These are phyloP conservation scores for Nomada ruficornis DNA, from an alignment of 2,888 invertebrate species.

Conservation along the genomic window DNA sequence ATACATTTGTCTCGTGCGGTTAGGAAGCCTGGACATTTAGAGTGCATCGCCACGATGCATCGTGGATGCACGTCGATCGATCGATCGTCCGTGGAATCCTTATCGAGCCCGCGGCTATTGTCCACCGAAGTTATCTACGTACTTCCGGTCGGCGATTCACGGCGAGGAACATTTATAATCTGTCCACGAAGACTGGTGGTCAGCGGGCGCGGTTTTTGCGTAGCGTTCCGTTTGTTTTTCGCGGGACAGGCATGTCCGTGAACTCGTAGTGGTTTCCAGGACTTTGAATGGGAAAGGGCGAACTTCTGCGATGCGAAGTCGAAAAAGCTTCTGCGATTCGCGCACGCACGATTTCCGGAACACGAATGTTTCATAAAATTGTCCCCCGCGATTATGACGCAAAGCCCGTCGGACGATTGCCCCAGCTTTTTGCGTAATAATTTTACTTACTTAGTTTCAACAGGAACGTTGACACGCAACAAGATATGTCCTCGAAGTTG, in stretches of 20 bases:
- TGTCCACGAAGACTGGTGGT: slow-evolving; percentile 18
- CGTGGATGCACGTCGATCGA: slow-evolving; percentile 25
- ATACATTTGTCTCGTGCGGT: neutral
- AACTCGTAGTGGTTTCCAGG: neutral
- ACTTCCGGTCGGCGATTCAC: slow-evolving; percentile 43
- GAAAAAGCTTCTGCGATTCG: neutral
- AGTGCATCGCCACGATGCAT: slow-evolving; percentile 27
- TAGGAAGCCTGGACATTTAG: slow-evolving; percentile 38
- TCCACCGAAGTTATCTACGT: slow-evolving; percentile 43
- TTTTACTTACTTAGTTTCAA: slow-evolving; percentile 23
- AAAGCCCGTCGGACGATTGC: slow-evolving; percentile 23
- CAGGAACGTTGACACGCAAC: slow-evolving; percentile 2
- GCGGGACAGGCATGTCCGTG: neutral
- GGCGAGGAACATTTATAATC: slow-evolving; percentile 37
- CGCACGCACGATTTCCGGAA: neutral
- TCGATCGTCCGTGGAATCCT: slow-evolving; percentile 52
- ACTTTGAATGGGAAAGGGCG: neutral
- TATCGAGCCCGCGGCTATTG: slow-evolving; percentile 55
- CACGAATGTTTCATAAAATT: slow-evolving; percentile 41
- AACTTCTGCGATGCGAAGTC: neutral
- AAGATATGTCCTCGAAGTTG: neutral
- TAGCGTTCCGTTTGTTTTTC: slow-evolving; percentile 5
- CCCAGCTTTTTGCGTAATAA: slow-evolving; percentile 34
- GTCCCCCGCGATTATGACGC: slow-evolving; percentile 34
- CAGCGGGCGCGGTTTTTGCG: slow-evolving; percentile 10